These are phyloP conservation scores for Gymnosoma rotundatum DNA, from an alignment of 2,888 invertebrate genomes.

Conservation along the genomic window DNA sequence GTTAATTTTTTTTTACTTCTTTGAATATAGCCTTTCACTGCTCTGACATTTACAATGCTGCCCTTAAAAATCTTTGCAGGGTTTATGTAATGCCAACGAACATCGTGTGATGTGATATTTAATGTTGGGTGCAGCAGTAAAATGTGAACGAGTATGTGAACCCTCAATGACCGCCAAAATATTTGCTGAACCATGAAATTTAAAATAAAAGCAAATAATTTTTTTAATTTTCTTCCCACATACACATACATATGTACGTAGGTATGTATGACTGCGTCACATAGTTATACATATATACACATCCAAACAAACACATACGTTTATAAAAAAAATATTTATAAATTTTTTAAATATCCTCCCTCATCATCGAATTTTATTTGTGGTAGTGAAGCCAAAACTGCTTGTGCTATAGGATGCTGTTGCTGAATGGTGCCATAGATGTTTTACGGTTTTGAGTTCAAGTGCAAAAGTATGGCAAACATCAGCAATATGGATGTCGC, in stretches of 20 bases:
- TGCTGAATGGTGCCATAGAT: slow-evolving; percentile 22
- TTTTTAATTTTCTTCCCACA: slow-evolving; percentile 44
- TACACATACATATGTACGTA: no score
- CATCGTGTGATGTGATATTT: slow-evolving; percentile 41
- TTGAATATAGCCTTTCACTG: background rate
- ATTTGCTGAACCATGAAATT: slow-evolving; percentile 70
- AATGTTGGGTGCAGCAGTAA: slow-evolving; percentile 30
- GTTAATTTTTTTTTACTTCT: no score
- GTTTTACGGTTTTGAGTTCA: slow-evolving; percentile 71
- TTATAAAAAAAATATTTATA: slow-evolving; percentile 18
- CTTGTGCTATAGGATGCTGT: background rate
- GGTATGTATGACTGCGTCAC: no score
- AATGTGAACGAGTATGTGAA: slow-evolving; percentile 45
- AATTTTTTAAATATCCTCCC: slow-evolving; percentile 51
- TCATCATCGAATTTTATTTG: slow-evolving; percentile 24
- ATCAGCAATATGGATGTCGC: slow-evolving; percentile 66
- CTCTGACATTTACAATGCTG: slow-evolving; percentile 13
- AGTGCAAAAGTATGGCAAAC: slow-evolving; percentile 71
- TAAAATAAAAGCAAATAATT: slow-evolving; percentile 35
- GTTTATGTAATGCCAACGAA: slow-evolving; percentile 19
- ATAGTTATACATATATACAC: no score
- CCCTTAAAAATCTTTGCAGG: slow-evolving; percentile 33
- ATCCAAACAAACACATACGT: slow-evolving; percentile 1
- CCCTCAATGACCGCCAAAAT: slow-evolving; percentile 71
- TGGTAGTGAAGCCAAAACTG: slow-evolving; percentile 4